Evolutionary conservation across 1,140 invertebrate genomes (phyloP).

Genomic region (Cylas formicarius): DNA sequence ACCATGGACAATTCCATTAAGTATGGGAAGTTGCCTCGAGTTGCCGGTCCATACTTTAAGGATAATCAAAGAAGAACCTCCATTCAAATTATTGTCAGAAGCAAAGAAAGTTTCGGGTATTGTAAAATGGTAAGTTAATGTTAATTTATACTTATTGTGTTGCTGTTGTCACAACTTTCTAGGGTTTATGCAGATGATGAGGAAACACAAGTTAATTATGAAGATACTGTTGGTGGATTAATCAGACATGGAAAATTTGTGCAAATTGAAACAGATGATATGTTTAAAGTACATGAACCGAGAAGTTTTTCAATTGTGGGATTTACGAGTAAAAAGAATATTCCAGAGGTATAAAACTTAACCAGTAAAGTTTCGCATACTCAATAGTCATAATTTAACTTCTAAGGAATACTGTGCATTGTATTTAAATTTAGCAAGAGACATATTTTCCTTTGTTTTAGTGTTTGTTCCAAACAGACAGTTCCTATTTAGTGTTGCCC

Average conservation of each 20-base stretch:
- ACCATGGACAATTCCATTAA: constrained; percentile 23
- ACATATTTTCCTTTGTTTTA: constrained; percentile 8
- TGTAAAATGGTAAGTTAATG: constrained; percentile 1
- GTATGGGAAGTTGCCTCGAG: constrained; percentile 13
- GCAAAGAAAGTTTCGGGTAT: not conserved
- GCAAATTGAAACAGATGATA: constrained; percentile 16
- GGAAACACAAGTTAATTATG: constrained; percentile 11
- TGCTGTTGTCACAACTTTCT: not conserved
- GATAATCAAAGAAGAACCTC: constrained; percentile 11
- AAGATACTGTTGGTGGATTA: constrained; percentile 21
- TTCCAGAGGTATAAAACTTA: constrained; percentile 20
- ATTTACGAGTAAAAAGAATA: constrained; percentile 14
- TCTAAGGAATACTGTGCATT: not conserved
- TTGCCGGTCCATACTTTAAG: constrained; percentile 20
- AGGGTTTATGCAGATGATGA: constrained; percentile 22
- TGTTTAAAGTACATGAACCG: constrained; percentile 20
- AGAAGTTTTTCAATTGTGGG: constrained; percentile 21
- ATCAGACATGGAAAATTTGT: constrained; percentile 25
- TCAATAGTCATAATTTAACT: constrained; percentile 3
- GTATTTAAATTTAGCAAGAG: not conserved
- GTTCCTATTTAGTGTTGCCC: constrained; percentile 19
- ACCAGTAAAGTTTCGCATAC: not conserved
- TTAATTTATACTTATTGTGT: not conserved
- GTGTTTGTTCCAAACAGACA: constrained; percentile 21
- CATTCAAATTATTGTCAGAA: constrained; percentile 15